These are phyloP conservation scores for Xylota segnis DNA, from an alignment of 2,888 invertebrate genomes.

Conservation along the genomic window DNA sequence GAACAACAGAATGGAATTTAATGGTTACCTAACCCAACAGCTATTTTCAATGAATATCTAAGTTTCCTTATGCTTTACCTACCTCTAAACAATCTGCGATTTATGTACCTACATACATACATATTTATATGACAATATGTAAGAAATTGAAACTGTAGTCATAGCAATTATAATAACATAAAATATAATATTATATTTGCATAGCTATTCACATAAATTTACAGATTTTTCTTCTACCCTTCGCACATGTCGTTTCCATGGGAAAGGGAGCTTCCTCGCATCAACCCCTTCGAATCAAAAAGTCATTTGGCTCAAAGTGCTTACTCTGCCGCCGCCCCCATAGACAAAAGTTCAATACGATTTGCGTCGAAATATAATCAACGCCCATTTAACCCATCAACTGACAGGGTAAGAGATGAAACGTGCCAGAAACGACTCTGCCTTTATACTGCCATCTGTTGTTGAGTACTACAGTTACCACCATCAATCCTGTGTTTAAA, in stretches of 20 bases:
- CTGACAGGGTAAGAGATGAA: background rate
- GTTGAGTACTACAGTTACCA: background rate
- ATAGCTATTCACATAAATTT: background rate
- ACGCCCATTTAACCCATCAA: conserved; percentile 4
- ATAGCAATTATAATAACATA: too few relatives aligned
- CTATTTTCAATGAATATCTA: too few relatives aligned
- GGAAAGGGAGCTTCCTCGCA: background rate
- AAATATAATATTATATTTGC: too few relatives aligned
- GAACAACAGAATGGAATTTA: too few relatives aligned
- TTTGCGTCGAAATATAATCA: background rate
- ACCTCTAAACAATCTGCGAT: too few relatives aligned
- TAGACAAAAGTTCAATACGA: background rate
- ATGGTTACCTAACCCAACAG: too few relatives aligned
- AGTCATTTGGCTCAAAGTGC: background rate
- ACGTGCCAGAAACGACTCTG: conserved; percentile 14
- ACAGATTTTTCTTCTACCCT: background rate
- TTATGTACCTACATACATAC: too few relatives aligned
- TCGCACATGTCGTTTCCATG: background rate
- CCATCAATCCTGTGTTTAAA: conserved; percentile 14
- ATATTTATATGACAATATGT: too few relatives aligned
- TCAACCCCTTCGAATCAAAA: background rate
- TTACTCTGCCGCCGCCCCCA: background rate
- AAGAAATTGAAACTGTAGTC: too few relatives aligned
- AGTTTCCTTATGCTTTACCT: too few relatives aligned
- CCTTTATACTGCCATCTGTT: conserved; percentile 3